Percentiles rank a stretch among this genome's conserved stretches.
phyloP scores from a whole-genome alignment of 2,888 invertebrate species.

The Caenorhabditis uteleia region DNA sequence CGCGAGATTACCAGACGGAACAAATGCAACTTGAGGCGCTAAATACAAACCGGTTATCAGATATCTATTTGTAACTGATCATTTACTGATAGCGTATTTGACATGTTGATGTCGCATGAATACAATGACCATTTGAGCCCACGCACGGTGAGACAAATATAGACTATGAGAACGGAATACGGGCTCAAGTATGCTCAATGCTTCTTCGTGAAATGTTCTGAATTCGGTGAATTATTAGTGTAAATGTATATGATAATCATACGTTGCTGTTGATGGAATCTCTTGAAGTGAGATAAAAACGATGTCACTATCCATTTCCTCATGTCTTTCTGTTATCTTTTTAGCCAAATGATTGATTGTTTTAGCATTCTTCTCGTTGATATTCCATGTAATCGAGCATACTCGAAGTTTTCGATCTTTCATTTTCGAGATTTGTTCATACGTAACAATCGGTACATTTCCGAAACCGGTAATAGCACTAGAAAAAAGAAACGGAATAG shows the following conservation, averaged over 20 bases:
- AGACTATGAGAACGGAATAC: slow-evolving; percentile 49
- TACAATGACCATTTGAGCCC: slow-evolving; percentile 66
- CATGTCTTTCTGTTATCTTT: slow-evolving; percentile 32
- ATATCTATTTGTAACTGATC: not conserved
- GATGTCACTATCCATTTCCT: slow-evolving; percentile 53
- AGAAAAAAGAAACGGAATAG: not conserved
- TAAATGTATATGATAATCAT: not conserved
- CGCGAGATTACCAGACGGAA: slow-evolving; percentile 54
- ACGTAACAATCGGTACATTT: slow-evolving; percentile 46
- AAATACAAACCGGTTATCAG: not conserved
- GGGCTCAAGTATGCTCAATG: slow-evolving; percentile 48
- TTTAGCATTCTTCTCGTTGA: slow-evolving; percentile 53
- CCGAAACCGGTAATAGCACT: slow-evolving; percentile 42
- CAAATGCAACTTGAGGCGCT: slow-evolving; percentile 57
- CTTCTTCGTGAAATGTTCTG: slow-evolving; percentile 63
- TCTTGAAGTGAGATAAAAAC: slow-evolving; percentile 63
- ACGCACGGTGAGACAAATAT: slow-evolving; percentile 60
- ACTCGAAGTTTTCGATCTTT: slow-evolving; percentile 32
- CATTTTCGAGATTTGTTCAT: slow-evolving; percentile 38
- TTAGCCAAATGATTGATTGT: slow-evolving; percentile 33
- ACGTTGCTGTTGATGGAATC: slow-evolving; percentile 61
- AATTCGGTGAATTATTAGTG: slow-evolving; percentile 3
- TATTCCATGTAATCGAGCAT: slow-evolving; percentile 60
- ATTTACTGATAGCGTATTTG: slow-evolving; percentile 60
- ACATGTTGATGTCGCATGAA: slow-evolving; percentile 58